These are phyloP conservation scores for Seison nebaliae DNA, from an alignment of 1,140 invertebrate species.

Conservation along the genomic window DNA sequence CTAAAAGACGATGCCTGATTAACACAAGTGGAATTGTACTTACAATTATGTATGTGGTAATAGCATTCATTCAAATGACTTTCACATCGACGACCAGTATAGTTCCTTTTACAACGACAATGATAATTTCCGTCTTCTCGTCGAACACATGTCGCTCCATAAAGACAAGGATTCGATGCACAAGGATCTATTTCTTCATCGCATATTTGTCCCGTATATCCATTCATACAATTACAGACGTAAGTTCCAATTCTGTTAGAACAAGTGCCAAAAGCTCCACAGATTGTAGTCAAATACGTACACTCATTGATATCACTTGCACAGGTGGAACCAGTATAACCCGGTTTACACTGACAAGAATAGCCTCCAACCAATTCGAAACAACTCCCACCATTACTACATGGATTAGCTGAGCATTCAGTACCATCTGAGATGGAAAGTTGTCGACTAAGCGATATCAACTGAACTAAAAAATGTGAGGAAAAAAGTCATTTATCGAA, in stretches of 20 bases:
- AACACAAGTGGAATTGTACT: slow-evolving; percentile 17
- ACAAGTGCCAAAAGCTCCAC: slow-evolving; percentile 17
- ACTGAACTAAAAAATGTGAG: no score
- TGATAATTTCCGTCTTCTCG: background rate
- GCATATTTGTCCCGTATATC: background rate
- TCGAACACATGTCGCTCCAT: slow-evolving; percentile 1
- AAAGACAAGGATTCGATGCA: slow-evolving; percentile 9
- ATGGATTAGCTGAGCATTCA: slow-evolving; percentile 77
- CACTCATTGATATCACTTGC: slow-evolving; percentile 3
- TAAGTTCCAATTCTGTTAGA: slow-evolving; percentile 20
- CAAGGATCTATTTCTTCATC: slow-evolving; percentile 7
- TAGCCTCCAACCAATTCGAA: slow-evolving; percentile 15
- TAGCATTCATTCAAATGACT: background rate
- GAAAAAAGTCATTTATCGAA: no score
- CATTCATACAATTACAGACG: slow-evolving; percentile 11
- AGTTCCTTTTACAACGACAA: slow-evolving; percentile 3
- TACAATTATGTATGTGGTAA: slow-evolving; percentile 35
- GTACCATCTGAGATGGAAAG: slow-evolving; percentile 12
- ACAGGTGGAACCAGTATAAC: slow-evolving; percentile 5
- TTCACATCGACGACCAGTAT: slow-evolving; percentile 6
- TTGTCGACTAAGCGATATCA: no score
- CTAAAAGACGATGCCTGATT: slow-evolving; percentile 19
- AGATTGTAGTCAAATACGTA: background rate
- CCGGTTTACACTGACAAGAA: slow-evolving; percentile 16
- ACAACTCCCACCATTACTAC: slow-evolving; percentile 27